Percentiles rank a stretch among this genome's conserved stretches.
These are phyloP conservation scores for Cryptophagus acutangulus DNA, from an alignment of 2,888 invertebrate species.

Conservation along the genomic window DNA sequence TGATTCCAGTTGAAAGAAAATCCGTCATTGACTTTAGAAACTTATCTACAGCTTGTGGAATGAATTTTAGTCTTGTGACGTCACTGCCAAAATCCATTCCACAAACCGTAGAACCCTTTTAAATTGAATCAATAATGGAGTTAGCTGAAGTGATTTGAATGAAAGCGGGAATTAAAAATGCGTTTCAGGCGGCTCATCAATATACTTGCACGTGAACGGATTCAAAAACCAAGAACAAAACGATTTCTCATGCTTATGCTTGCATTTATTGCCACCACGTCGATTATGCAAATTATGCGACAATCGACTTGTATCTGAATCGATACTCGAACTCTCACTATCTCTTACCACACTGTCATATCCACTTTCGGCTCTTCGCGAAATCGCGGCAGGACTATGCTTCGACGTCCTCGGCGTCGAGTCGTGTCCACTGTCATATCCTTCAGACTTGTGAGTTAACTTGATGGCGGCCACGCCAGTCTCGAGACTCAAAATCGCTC, in stretches of 20 bases:
- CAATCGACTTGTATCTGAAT: constrained; percentile 60
- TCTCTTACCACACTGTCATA: constrained; percentile 88
- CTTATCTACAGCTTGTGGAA: too few species aligned
- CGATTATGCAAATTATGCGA: constrained; percentile 43
- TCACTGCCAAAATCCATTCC: too few species aligned
- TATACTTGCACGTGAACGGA: constrained; percentile 73
- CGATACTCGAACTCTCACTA: constrained; percentile 82
- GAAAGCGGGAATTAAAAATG: constrained; percentile 45
- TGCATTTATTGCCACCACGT: constrained; percentile 56
- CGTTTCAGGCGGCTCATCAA: constrained; percentile 54
- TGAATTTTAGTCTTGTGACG: too few species aligned
- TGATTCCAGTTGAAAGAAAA: too few species aligned
- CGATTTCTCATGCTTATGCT: constrained; percentile 64
- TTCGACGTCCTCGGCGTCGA: constrained; percentile 78
- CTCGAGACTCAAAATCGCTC: constrained; percentile 59
- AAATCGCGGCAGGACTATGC: constrained; percentile 72
- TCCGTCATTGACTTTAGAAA: too few species aligned
- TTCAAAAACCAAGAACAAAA: constrained; percentile 72
- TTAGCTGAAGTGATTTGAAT: too few species aligned
- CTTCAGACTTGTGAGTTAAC: constrained; percentile 55
- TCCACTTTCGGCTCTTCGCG: constrained; percentile 79
- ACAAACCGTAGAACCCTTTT: too few species aligned
- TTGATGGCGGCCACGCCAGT: constrained; percentile 62
- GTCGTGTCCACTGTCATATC: constrained; percentile 80
- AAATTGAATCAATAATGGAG: too few species aligned